phyloP scores from a whole-genome alignment of 2,113 vertebrate genomes.

The Ptychochromis oligacanthus region DNA sequence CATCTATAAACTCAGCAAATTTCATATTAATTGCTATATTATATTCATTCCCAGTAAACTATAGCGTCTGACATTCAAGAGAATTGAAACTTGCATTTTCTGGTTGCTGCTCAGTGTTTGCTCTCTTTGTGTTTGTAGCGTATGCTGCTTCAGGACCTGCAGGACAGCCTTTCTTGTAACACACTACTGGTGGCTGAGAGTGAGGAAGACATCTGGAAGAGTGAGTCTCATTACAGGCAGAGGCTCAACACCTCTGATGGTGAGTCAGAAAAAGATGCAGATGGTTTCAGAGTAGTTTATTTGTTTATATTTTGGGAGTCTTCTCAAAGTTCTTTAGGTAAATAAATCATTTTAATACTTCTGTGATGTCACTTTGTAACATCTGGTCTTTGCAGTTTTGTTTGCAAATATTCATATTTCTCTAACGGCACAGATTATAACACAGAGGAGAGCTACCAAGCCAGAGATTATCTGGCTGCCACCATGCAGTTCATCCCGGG shows the following conservation, averaged over 20 bases:
- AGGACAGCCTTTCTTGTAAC: constrained; percentile 95
- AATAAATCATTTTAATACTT: not conserved
- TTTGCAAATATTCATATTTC: not conserved
- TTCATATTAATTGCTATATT: not conserved
- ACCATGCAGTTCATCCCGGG: constrained; percentile 98
- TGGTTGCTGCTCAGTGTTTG: not conserved
- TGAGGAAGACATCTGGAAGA: constrained; percentile 99
- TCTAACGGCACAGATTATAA: constrained; percentile 83
- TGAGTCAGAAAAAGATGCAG: constrained; percentile 55
- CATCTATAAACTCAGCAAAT: not conserved
- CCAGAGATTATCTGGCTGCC: constrained; percentile 94
- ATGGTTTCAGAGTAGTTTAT: not conserved
- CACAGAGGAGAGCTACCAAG: constrained; percentile 92
- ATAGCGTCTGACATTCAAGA: not conserved
- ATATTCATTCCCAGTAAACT: not conserved
- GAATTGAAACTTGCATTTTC: not conserved
- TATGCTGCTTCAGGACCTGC: constrained; percentile 94
- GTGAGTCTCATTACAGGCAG: constrained; percentile 88
- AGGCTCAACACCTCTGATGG: constrained; percentile 85
- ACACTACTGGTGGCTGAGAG: constrained; percentile 96
- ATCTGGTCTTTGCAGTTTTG: not conserved
- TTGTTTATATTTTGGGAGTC: not conserved
- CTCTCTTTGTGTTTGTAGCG: constrained; percentile 77
- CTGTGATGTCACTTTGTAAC: not conserved
- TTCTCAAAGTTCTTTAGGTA: not conserved